These are phyloP conservation scores for Myathropa florea DNA, from an alignment of 2,888 invertebrate species.

Conservation along the genomic window DNA sequence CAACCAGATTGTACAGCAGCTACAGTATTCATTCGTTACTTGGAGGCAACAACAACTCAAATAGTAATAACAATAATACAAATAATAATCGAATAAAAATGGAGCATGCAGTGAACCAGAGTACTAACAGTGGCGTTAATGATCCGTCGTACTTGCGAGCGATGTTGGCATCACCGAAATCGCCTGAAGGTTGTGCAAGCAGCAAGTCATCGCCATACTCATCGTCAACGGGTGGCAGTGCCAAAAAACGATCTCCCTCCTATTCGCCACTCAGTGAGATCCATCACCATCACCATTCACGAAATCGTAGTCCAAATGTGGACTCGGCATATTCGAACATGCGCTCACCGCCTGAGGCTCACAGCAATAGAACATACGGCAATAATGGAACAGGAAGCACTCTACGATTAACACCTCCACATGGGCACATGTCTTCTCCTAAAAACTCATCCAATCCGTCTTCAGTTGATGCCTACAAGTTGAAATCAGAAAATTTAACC, in stretches of 20 bases:
- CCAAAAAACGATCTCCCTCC: conserved; percentile 78
- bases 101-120: conserved; percentile 77
- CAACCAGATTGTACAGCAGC: conserved; percentile 84
- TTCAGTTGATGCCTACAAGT: conserved; percentile 62
- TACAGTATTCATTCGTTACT: conserved; percentile 93
- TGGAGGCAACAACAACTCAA: conserved; percentile 80
- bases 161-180: conserved; percentile 80
- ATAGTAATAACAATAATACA: conserved; percentile 74
- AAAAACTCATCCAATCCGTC: conserved; percentile 72
- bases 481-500: conserved; percentile 67
- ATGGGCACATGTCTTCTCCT: conserved; percentile 73
- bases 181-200: conserved; percentile 77
- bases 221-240: conserved; percentile 59
- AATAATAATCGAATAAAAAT: conserved; percentile 35
- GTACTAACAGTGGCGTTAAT: conserved; percentile 73
- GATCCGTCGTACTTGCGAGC: conserved; percentile 76
- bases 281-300: conserved; percentile 62
- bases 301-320: conserved; percentile 72
- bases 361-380: conserved; percentile 67
- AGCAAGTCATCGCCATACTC: conserved; percentile 57
- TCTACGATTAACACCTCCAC: conserved; percentile 54
- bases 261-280: conserved; percentile 76
- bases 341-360: conserved; percentile 74
- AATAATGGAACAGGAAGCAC: conserved; percentile 70
- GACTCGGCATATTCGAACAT: conserved; percentile 69